Percentiles rank a stretch among this genome's conserved stretches.
Conservation (phyloP, 2,888 invertebrate species). For the Pristionchus exspectatus region DNA sequence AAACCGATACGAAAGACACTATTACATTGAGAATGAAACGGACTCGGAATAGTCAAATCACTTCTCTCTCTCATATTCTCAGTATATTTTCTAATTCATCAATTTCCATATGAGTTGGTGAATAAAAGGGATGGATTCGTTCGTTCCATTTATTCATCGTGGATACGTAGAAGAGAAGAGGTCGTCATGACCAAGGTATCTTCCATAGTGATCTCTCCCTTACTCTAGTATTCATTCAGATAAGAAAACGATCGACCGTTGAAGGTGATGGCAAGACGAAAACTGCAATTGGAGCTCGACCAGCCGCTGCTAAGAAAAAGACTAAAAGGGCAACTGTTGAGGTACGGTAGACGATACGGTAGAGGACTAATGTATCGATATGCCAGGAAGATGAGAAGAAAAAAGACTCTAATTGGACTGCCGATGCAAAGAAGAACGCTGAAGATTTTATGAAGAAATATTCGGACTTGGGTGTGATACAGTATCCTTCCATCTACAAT, state of each 20-base stretch:
- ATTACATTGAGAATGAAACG: no score
- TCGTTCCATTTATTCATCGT: not conserved
- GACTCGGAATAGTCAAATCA: no score
- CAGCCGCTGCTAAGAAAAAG: not conserved
- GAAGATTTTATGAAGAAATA: slow-evolving; percentile 11
- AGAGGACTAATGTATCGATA: not conserved
- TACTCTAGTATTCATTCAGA: not conserved
- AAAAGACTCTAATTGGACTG: slow-evolving; percentile 12
- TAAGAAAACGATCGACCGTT: not conserved
- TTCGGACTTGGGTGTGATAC: not conserved
- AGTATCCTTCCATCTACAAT: not conserved
- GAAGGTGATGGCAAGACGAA: not conserved
- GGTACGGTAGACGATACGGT: not conserved
- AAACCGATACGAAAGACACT: no score
- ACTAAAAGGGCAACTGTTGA: not conserved
- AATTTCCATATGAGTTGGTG: not conserved
- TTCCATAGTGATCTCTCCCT: not conserved
- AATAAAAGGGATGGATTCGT: not conserved
- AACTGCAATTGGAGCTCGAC: not conserved
- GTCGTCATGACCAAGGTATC: no score
- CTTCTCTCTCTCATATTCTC: no score
- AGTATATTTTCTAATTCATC: no score
- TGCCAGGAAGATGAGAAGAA: not conserved
- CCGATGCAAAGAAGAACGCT: not conserved
- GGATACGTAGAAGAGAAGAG: no score